A percentile compares a stretch with the other conserved stretches of the same genome.
Evolutionary conservation across 2,797 vertebrate species (phyloP).

Genomic region (Xyrichtys novacula): DNA sequence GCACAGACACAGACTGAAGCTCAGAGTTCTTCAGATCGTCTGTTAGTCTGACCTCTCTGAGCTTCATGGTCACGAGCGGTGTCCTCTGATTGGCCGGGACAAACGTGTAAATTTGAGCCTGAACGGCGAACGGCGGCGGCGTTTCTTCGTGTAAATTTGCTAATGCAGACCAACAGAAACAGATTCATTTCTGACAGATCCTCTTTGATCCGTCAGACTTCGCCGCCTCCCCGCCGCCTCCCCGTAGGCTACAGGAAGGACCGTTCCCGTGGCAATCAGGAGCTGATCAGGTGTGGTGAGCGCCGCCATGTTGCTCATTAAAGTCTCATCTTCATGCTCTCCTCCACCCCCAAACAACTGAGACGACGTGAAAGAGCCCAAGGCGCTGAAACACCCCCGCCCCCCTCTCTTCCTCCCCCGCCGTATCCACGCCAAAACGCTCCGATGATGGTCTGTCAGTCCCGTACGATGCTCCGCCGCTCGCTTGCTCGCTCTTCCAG

Average conservation of each 20-base stretch:
- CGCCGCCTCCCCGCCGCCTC: conserved; percentile 35
- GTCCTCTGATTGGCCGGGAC: conserved; percentile 35
- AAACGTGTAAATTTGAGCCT: conserved; percentile 16
- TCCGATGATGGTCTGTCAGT: conserved; percentile 59
- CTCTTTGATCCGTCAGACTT: conserved; percentile 60
- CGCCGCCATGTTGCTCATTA: conserved; percentile 72
- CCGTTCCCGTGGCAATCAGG: conserved; percentile 61
- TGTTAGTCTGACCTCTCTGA: conserved; percentile 68
- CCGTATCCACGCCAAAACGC: conserved; percentile 50
- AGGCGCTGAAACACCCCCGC: conserved; percentile 37
- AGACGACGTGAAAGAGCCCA: conserved; percentile 58
- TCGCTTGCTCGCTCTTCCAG: conserved; percentile 60
- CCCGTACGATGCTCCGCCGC: conserved; percentile 15
- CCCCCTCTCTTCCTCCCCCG: background rate
- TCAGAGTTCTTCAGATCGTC: too few relatives aligned
- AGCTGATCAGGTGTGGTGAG: conserved; percentile 63
- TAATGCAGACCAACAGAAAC: conserved; percentile 56
- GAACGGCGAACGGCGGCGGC: conserved; percentile 30
- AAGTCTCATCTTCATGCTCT: conserved; percentile 64
- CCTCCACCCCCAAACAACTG: conserved; percentile 48
- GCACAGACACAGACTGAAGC: conserved; percentile 34
- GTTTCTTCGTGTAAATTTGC: conserved; percentile 35
- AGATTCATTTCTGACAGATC: conserved; percentile 55
- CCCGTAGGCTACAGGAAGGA: conserved; percentile 27
- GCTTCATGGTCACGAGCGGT: conserved; percentile 52